Conservation (phyloP, 2,113 vertebrate genomes). For the Cololabis saira region DNA sequence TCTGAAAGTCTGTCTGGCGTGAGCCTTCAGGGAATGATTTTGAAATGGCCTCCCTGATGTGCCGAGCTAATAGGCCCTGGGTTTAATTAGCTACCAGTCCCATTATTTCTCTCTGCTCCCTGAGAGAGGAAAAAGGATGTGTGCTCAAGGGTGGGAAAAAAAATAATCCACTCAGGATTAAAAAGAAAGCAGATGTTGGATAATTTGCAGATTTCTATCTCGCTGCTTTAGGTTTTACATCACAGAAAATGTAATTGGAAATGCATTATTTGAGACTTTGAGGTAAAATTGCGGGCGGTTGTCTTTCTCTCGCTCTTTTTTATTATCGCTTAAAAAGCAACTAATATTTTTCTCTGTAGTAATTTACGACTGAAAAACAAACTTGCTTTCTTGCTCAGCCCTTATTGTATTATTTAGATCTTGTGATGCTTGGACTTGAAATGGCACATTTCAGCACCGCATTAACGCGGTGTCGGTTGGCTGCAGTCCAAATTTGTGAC, state of each 20-base stretch:
- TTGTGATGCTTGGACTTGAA: no score
- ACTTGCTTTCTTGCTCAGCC: neutral
- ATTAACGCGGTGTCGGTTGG: conserved; percentile 43
- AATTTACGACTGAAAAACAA: neutral
- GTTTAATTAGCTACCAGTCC: conserved; percentile 80
- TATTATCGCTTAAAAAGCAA: no score
- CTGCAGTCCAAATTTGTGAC: conserved; percentile 50
- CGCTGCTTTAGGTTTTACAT: neutral
- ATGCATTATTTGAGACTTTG: neutral
- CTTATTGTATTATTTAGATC: neutral
- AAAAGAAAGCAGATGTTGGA: conserved; percentile 35
- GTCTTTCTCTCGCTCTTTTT: no score
- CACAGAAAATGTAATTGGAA: neutral
- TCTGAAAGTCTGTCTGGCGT: conserved; percentile 61
- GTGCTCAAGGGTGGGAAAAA: conserved; percentile 30
- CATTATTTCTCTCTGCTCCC: conserved; percentile 74
- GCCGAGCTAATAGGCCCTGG: conserved; percentile 67
- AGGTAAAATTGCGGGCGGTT: neutral
- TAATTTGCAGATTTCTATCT: conserved; percentile 37
- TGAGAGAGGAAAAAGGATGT: conserved; percentile 53
- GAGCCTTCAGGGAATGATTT: conserved; percentile 61
- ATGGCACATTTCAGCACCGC: conserved; percentile 3
- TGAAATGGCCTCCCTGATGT: conserved; percentile 75
- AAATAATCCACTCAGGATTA: conserved; percentile 44
- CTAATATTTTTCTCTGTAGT: neutral